Evolutionary conservation across 2,113 vertebrate species (phyloP).

Genomic region (Stigmatopora argus): DNA sequence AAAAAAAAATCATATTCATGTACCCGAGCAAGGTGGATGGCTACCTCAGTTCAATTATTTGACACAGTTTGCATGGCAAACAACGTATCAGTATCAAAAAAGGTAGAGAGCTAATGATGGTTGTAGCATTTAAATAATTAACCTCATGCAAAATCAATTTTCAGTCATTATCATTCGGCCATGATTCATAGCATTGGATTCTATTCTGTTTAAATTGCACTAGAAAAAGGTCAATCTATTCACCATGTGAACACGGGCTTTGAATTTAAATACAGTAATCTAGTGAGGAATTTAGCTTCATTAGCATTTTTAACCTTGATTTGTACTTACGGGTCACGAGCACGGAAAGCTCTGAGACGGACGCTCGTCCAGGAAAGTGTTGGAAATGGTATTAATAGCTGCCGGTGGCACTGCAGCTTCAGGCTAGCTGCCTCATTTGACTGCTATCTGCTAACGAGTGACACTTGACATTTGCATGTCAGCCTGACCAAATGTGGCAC

Average conservation of each 20-base stretch:
- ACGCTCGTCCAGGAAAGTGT: conserved; percentile 43
- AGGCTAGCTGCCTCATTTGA: conserved; percentile 69
- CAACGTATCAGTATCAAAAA: neutral
- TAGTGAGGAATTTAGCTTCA: conserved; percentile 1
- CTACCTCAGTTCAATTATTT: too few relatives aligned
- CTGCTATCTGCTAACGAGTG: conserved; percentile 54
- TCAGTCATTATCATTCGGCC: neutral
- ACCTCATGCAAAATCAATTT: neutral
- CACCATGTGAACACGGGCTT: neutral
- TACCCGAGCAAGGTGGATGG: too few relatives aligned
- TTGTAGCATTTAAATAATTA: neutral
- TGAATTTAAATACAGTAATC: conserved; percentile 1
- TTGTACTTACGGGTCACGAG: neutral
- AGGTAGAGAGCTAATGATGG: neutral
- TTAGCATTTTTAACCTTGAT: conserved; percentile 1
- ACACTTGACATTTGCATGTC: conserved; percentile 51
- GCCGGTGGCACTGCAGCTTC: conserved; percentile 52
- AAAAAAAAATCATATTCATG: neutral
- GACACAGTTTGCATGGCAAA: neutral
- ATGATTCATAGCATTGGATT: neutral
- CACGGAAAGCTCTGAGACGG: conserved; percentile 6
- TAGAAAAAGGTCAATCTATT: neutral
- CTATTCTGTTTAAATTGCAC: neutral
- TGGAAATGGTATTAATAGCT: conserved; percentile 61
- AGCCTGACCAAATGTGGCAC: conserved; percentile 41